Evolutionary conservation across 2,888 invertebrate species (phyloP).

Genomic region (Galeruca laticollis): DNA sequence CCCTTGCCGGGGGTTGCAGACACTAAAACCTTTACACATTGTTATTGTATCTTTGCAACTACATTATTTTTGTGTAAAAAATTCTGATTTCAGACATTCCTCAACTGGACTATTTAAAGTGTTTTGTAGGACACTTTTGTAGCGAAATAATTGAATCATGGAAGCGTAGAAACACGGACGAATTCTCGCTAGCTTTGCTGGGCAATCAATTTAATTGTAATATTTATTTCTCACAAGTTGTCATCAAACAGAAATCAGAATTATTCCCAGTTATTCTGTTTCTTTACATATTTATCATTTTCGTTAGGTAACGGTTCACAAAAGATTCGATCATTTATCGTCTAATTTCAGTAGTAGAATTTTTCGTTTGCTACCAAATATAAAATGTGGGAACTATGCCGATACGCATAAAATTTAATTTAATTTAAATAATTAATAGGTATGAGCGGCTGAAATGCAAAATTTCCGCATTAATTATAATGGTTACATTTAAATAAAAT

Average conservation of each 20-base stretch:
- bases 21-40: too few species aligned
- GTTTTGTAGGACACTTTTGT: too few species aligned
- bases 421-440: constrained; percentile 42
- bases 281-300: constrained; percentile 14
- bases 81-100: too few species aligned
- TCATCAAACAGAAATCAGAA: background rate
- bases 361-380: constrained; percentile 3
- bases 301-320: constrained; percentile 14
- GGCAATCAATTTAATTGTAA: too few species aligned
- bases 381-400: constrained; percentile 23
- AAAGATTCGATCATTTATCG: constrained; percentile 18
- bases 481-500: constrained; percentile 42
- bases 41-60: too few species aligned
- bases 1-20: too few species aligned
- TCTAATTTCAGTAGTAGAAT: constrained; percentile 5
- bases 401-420: constrained; percentile 32
- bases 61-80: too few species aligned
- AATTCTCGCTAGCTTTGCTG: too few species aligned
- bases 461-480: constrained; percentile 43
- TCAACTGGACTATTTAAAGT: too few species aligned
- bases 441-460: constrained; percentile 40
- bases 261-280: background rate
- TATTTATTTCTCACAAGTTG: too few species aligned
- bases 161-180: too few species aligned
- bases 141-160: too few species aligned